These are phyloP conservation scores for Anas platyrhynchos DNA, from an alignment of 2,113 vertebrate species.

Conservation along the genomic window DNA sequence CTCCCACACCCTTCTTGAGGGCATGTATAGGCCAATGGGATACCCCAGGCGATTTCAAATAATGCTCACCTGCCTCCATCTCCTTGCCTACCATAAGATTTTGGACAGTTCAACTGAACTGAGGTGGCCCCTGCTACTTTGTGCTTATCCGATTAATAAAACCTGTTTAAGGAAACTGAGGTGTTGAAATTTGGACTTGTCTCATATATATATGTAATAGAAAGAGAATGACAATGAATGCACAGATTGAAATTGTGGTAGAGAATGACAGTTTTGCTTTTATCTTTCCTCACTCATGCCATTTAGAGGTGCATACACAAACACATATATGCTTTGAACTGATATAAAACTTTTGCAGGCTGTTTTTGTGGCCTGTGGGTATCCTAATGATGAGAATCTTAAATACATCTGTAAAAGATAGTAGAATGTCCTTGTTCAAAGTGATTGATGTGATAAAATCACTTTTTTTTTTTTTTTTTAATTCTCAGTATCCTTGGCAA, in stretches of 20 bases:
- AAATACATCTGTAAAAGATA: neutral
- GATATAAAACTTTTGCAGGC: neutral
- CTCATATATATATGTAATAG: neutral
- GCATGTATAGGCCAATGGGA: neutral
- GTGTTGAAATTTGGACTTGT: neutral
- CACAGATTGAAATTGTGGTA: neutral
- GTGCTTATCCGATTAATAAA: neutral
- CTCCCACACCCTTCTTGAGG: neutral
- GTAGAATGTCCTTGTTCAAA: neutral
- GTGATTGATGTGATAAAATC: neutral
- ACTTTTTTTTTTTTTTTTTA: neutral
- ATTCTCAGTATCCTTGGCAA: neutral
- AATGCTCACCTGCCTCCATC: neutral
- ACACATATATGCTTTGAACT: neutral
- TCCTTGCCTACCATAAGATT: neutral
- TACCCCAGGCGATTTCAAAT: neutral
- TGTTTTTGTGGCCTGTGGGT: neutral
- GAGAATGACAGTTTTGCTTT: neutral
- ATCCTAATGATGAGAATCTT: neutral
- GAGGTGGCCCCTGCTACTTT: neutral
- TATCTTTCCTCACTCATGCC: neutral
- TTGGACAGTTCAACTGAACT: neutral
- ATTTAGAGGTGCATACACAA: neutral
- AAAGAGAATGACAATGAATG: neutral
- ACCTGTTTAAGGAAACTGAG: neutral